Conservation (phyloP, 1,140 invertebrate genomes). For the Mya arenaria region DNA sequence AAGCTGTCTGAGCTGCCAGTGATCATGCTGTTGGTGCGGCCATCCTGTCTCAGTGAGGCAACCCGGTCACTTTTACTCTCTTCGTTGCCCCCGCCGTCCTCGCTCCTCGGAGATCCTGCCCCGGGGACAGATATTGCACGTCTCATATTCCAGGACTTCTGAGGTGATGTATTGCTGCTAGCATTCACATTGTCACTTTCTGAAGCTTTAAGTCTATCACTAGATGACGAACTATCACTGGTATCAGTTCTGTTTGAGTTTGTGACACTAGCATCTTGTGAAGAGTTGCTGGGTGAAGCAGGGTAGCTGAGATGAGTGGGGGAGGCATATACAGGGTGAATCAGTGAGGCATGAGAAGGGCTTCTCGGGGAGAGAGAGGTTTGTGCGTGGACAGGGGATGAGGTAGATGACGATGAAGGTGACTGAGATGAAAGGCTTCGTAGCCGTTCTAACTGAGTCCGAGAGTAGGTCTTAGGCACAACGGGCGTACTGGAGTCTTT, state of each 20-base stretch:
- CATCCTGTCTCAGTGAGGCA: conserved; percentile 50
- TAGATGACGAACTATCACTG: neutral
- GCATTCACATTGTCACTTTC: too few species aligned
- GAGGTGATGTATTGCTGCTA: neutral
- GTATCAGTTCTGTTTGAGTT: neutral
- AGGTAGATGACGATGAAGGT: conserved; percentile 33
- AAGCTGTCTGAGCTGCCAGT: conserved; percentile 79
- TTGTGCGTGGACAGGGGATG: conserved; percentile 44
- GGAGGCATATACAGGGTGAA: conserved; percentile 9
- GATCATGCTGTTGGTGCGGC: conserved; percentile 73
- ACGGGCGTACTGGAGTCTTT: conserved; percentile 65
- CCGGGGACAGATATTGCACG: conserved; percentile 4
- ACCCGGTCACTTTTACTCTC: conserved; percentile 19
- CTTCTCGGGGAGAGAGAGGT: conserved; percentile 35
- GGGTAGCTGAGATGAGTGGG: neutral
- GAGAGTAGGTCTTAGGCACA: conserved; percentile 61
- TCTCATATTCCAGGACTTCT: neutral
- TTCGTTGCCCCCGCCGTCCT: conserved; percentile 39
- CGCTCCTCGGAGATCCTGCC: conserved; percentile 47
- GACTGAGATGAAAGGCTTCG: conserved; percentile 63
- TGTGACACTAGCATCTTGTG: neutral
- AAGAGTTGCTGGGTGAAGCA: neutral
- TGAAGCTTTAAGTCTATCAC: too few species aligned
- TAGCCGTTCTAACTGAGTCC: conserved; percentile 58
- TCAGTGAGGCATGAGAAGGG: conserved; percentile 21